phyloP scores from a whole-genome alignment of 2,113 vertebrate species.

The Semnopithecus entellus region DNA sequence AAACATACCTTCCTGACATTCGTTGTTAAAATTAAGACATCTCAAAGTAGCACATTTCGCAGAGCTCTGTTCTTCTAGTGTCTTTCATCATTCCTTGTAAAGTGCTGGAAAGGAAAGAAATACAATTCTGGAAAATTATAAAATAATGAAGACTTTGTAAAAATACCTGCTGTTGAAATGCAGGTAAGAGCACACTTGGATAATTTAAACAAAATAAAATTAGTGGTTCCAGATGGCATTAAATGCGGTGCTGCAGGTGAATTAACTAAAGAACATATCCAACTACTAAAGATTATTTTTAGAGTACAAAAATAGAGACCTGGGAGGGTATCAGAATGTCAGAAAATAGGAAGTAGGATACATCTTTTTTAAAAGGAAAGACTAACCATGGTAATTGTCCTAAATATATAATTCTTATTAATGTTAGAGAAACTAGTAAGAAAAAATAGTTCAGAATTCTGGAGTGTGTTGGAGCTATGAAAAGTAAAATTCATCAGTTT shows the following conservation, averaged over 20 bases:
- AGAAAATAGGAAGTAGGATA: neutral
- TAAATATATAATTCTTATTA: constrained; percentile 41
- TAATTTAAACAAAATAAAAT: constrained; percentile 45
- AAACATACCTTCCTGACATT: neutral
- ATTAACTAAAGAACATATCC: neutral
- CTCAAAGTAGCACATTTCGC: neutral
- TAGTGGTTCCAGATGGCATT: constrained; percentile 47
- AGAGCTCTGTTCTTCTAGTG: neutral
- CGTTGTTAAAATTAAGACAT: neutral
- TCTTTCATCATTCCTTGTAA: constrained; percentile 11
- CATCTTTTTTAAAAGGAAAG: neutral
- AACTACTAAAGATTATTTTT: neutral
- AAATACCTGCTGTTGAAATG: constrained; percentile 52
- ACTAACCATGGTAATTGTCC: constrained; percentile 24
- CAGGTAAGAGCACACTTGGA: constrained; percentile 43
- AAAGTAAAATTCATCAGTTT: neutral
- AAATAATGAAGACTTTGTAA: constrained; percentile 55
- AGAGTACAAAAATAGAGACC: constrained; percentile 44
- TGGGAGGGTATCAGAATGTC: neutral
- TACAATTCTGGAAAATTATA: constrained; percentile 43
- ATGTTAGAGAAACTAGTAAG: constrained; percentile 33
- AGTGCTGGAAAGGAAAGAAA: constrained; percentile 23
- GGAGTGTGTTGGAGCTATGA: neutral
- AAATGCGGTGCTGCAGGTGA: neutral
- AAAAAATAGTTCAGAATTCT: neutral